A percentile compares a stretch with the other conserved stretches of the same genome.
phyloP scores from a whole-genome alignment of 2,888 invertebrate genomes.

The Mimumesa dahlbomi region DNA sequence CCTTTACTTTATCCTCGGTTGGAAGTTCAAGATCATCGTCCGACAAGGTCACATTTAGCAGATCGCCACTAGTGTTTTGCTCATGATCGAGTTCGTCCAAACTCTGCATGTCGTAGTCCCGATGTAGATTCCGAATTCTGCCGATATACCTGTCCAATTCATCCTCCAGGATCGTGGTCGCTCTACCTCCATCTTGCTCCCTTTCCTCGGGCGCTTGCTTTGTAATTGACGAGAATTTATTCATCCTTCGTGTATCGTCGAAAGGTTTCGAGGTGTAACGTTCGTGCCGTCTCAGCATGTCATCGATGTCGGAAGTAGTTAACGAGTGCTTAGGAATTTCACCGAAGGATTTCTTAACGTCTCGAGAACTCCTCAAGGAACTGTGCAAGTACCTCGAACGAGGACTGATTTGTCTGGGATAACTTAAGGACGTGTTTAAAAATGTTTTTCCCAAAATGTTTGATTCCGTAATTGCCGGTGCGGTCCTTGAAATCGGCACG shows the following conservation, averaged over 20 bases:
- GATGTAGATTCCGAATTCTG: slow-evolving; percentile 70
- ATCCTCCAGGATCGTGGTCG: slow-evolving; percentile 54
- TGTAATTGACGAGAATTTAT: not conserved
- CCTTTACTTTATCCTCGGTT: slow-evolving; percentile 49
- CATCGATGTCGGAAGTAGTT: slow-evolving; percentile 19
- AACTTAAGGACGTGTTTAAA: not conserved
- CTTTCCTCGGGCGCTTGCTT: not conserved
- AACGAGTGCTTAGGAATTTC: slow-evolving; percentile 10
- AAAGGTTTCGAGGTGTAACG: not conserved
- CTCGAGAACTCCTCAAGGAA: slow-evolving; percentile 1
- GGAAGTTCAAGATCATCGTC: slow-evolving; percentile 63
- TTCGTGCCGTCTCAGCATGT: slow-evolving; percentile 13
- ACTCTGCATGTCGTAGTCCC: slow-evolving; percentile 57
- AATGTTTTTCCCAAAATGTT: not conserved
- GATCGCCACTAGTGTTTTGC: slow-evolving; percentile 74
- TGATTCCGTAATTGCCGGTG: not conserved
- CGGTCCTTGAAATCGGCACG: not conserved
- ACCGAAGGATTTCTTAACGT: not conserved
- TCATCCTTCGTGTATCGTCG: no score
- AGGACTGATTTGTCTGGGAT: not conserved
- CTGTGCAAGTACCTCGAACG: slow-evolving; percentile 25
- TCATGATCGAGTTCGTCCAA: slow-evolving; percentile 69
- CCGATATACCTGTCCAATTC: slow-evolving; percentile 73
- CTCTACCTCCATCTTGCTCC: slow-evolving; percentile 20
- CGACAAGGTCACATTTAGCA: slow-evolving; percentile 71